Evolutionary conservation across 2,888 invertebrate genomes (phyloP), one percentile per base, ranked within the genome.

Genomic region (Amitus sp.): DNA sequence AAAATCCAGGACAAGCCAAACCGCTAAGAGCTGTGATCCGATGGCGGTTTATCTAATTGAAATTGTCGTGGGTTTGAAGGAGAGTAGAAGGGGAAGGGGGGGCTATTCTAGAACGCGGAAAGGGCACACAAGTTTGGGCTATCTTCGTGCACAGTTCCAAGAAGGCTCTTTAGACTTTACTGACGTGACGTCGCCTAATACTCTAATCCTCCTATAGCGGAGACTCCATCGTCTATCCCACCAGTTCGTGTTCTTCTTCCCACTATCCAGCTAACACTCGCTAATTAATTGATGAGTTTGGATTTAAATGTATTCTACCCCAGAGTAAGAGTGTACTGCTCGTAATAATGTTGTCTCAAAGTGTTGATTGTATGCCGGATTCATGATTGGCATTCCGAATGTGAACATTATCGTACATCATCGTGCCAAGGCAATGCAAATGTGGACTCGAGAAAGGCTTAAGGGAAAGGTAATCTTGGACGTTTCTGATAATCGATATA

Each of bases 181-280:
- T 75, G 76, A 79, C 77, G 79, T 79, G 76, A 78, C 77, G 76
- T 79, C 73, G 78, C 73, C 78, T 82, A 80, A 81, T 80, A 81
- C 82, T 73, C 76, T 77, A 80, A 82, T 80, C 80, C 75, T 42
- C 49, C 73, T 70, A 67, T 71, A 67, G 69, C 65, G 63, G 68
- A 70, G 67, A 70, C 70, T 68, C 68, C 70, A 65, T 71, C 74
- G 72, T 69, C 75, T 72, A 67, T 69, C 62, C 65, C 59, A 56
- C 67, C 65, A 62, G 65, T 48, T 61, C 66, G 68, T 73, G 70
- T 70, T 72, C 65, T 66, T 71, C 68, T 57, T 57, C 65, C 48
- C 50, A 58, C 60, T 65, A 59, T 57, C 61, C 67, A 62, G 66
- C 69, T 62, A 71, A 68, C 70, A 72, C 71, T 69, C 67, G 72